Base-by-base conservation (phyloP, 2,797 vertebrate genomes). In the Thunnus albacares region DNA sequence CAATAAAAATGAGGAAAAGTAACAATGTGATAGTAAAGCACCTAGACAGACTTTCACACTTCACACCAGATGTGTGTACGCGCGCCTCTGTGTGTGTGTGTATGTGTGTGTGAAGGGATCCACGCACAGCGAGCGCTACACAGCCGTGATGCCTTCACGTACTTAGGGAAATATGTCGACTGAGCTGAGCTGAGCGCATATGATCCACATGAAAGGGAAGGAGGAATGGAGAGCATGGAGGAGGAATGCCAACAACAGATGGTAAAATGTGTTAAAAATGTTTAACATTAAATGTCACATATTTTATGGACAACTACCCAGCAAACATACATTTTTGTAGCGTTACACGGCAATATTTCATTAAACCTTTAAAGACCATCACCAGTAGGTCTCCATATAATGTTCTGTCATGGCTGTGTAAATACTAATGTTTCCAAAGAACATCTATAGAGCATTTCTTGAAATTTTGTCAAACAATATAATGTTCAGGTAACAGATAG, bases 41-140 rank as follows among this genome's bases (percentile, higher is more conserved):
- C 30, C 64, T 59, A 59, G 55, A 47, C 64, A 63, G 59, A 72
- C 67, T 80, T 87, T 87, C 85, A 84, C 90, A 82, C 91, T 87
- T 91, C 76, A 87, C 87, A 90, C 83, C 94, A 93, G 88, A 92
- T 85, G 93, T 90, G 92, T 64, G 80, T 38, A 57, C 22, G 43
- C 26, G 56, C n/a, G 71, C 66, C 69, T 75, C 90, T 83, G 83
- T 51, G 49, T 52, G 71, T 52, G 71, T 85, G 79, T 83, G 79
- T 75, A 47, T 13, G 71, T 75, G 85, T 71, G 70, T 80, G 73
- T 56, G 69, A 70, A 71, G 13, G 18, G 68, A 80, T 79, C 35
- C 89, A 82, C 82, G 71, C 81, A 20, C 76, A 22, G 33, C 13
- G 17, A 79, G 71, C 71, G 77, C 61, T 13, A 9, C 76, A 69